Evolutionary conservation across 2,113 vertebrate genomes (phyloP), one percentile per base, ranked within the genome.

Genomic region (Onychorhynchus coronatus): DNA sequence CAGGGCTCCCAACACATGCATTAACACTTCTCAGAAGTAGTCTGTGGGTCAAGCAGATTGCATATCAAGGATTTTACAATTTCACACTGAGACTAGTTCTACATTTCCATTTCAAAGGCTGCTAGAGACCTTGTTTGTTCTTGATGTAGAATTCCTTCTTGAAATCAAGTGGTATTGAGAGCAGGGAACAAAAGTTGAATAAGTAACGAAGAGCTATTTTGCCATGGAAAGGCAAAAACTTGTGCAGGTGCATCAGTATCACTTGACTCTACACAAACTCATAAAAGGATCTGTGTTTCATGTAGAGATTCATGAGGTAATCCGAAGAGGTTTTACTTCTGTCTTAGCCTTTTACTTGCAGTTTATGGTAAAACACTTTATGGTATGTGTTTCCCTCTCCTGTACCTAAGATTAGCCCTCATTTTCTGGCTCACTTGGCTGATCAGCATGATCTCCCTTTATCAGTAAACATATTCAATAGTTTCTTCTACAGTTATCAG

Each of bases 21-120:
- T 19, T 76, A 89, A 71, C 44, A 74, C 67, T 80, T 83, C 91
- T 58, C 63, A 93, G 46, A 46, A 2, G 2, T 19, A 66, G 23
- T 80, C 72, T 83, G n/a, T 0, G 0, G 63, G 88, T 91, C 67
- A 83, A 88, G 55, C 42, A 88, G 63, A 86, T 88, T 73, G 82
- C 91, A 77, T 50, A 85, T 85, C 94, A 95, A 97, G 79, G 82
- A 50, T 86, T 93, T 42, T 42, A 85, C 78, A 49, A 33, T 94
- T 80, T 95, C 95, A 90, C 79, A 66, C 94, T 50, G 46, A 75
- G 76, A 56, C 41, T n/a, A n/a, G n/a, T 74, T 59, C 73, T 41
- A 11, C 42, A 96, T 95, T 95, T 96, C 93, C 85, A 96, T 95
- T 94, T 97, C 92, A 97, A 96, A 96, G 66, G 50, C 59, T 77